phyloP scores from a whole-genome alignment of 2,113 vertebrate genomes.

The Typhlomys cinereus region DNA sequence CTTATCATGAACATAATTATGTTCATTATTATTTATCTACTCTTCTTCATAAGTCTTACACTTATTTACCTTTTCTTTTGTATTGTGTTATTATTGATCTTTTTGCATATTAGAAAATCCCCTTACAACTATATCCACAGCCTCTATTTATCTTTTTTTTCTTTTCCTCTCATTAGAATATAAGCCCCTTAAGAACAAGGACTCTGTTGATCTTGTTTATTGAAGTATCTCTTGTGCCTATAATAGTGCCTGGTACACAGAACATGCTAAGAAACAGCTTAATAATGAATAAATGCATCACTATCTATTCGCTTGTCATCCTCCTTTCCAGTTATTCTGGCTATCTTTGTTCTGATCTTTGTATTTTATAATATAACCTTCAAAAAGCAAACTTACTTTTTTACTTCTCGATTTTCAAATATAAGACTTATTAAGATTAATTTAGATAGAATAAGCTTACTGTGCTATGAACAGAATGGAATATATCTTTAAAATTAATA shows the following conservation, averaged over 20 bases:
- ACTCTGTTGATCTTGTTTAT: slow-evolving; percentile 13
- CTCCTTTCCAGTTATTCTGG: slow-evolving; percentile 14
- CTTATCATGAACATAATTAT: not conserved
- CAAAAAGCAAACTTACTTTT: not conserved
- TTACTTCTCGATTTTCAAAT: not conserved
- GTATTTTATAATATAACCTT: not conserved
- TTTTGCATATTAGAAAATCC: not conserved
- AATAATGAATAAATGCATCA: slow-evolving; percentile 21
- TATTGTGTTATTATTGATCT: not conserved
- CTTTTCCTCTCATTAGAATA: not conserved
- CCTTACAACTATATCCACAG: not conserved
- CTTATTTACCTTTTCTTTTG: not conserved
- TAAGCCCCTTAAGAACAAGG: not conserved
- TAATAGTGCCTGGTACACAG: not conserved
- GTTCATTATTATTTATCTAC: not conserved
- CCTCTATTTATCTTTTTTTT: not conserved
- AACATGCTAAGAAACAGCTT: slow-evolving; percentile 23
- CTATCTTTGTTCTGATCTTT: not conserved
- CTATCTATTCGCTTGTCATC: not conserved
- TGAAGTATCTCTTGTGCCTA: not conserved
- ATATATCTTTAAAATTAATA: slow-evolving; percentile 8
- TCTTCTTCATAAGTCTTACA: not conserved
- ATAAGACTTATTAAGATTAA: not conserved
- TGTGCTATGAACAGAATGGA: not conserved
- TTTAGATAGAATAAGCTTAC: slow-evolving; percentile 49